phyloP scores from a whole-genome alignment of 2,888 invertebrate genomes.

The Drosophila ezoana region DNA sequence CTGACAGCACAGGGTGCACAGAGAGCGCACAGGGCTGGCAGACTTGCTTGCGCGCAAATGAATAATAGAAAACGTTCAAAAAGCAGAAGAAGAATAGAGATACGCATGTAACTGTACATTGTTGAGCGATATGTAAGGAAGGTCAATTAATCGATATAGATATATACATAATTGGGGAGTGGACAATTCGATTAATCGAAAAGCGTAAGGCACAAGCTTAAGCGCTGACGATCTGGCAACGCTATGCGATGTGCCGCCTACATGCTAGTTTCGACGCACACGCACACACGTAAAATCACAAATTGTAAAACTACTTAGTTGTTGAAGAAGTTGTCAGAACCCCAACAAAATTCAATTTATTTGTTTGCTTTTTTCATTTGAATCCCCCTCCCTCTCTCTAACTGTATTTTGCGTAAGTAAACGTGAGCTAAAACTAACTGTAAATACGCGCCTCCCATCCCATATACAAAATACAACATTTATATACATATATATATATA shows the following conservation, averaged over 20 bases:
- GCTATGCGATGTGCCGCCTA: background rate
- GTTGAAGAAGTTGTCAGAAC: slow-evolving; percentile 10
- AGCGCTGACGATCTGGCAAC: background rate
- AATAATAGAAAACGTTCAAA: no score
- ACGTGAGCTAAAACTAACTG: background rate
- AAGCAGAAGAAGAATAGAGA: no score
- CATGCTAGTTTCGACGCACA: background rate
- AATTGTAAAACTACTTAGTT: background rate
- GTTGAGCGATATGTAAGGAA: no score
- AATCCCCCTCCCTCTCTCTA: slow-evolving; percentile 4
- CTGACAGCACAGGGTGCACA: background rate
- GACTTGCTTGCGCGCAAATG: no score
- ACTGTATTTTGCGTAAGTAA: slow-evolving; percentile 13
- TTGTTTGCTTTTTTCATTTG: slow-evolving; percentile 3
- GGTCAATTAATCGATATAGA: no score
- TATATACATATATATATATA: background rate
- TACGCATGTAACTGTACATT: no score
- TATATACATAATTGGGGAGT: no score
- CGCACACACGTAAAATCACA: background rate
- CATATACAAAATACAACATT: no score
- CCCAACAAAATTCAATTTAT: slow-evolving; percentile 4
- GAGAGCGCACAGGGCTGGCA: background rate
- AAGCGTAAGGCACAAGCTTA: background rate
- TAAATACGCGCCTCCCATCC: background rate
- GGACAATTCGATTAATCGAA: background rate